Conservation (phyloP, 2,113 vertebrate genomes). For the Tapirus terrestris region DNA sequence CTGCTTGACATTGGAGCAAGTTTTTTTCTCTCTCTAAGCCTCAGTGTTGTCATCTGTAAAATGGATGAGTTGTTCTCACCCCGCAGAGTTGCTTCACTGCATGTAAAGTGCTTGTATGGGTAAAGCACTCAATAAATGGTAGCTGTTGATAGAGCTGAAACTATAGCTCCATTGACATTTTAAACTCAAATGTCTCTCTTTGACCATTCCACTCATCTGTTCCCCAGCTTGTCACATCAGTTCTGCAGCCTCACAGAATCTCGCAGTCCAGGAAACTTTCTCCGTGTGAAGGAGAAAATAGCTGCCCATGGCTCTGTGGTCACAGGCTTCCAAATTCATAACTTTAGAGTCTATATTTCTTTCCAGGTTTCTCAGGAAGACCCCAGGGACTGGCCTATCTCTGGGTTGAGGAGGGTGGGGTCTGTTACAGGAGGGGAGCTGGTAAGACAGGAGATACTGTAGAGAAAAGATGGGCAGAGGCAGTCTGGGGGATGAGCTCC, state of each 20-base stretch:
- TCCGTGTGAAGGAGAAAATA: background rate
- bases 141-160: background rate
- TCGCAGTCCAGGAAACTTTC: background rate
- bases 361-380: background rate
- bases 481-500: background rate
- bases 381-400: background rate
- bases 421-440: background rate
- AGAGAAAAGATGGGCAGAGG: background rate
- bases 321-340: background rate
- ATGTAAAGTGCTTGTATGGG: background rate
- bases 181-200: background rate
- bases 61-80: background rate
- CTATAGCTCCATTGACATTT: background rate
- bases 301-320: background rate
- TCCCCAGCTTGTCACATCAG: background rate
- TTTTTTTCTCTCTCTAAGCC: background rate
- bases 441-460: background rate
- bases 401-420: background rate
- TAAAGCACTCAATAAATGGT: background rate
- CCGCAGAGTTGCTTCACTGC: background rate
- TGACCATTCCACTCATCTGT: background rate
- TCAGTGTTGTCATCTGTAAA: slow-evolving; percentile 27
- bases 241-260: background rate
- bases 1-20: background rate
- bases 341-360: background rate